phyloP scores from a whole-genome alignment of 2,113 vertebrate species.

The Opisthocomus hoazin region DNA sequence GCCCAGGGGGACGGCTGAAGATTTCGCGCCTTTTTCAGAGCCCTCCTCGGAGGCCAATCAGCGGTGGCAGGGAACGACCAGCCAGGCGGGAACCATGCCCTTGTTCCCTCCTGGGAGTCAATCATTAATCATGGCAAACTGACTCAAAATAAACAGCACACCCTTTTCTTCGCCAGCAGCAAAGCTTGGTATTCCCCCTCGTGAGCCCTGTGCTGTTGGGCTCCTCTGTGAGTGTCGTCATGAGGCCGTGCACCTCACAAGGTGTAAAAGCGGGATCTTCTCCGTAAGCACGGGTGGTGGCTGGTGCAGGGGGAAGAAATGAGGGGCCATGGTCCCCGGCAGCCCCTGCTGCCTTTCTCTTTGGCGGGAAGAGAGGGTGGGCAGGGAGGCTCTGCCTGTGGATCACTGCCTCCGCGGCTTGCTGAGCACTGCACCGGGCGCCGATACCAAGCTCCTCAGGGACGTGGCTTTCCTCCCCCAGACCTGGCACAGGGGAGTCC shows the following conservation, averaged over 20 bases:
- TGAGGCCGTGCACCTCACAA: neutral
- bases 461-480: fast-evolving
- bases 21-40: fast-evolving
- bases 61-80: neutral
- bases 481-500: neutral
- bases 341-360: neutral
- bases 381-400: neutral
- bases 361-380: neutral
- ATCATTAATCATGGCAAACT: fast-evolving
- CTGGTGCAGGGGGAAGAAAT: neutral
- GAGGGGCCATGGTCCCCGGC: fast-evolving
- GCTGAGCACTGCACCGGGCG: fast-evolving
- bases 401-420: neutral
- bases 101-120: neutral
- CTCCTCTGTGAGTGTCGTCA: fast-evolving
- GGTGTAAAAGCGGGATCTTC: neutral
- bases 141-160: neutral
- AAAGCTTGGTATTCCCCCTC: neutral
- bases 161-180: neutral
- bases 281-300: fast-evolving
- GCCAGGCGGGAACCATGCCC: fast-evolving
- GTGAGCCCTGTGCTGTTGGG: neutral
- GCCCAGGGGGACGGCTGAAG: fast-evolving
- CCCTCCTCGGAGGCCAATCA: fast-evolving
- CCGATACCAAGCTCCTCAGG: fast-evolving